phyloP scores from a whole-genome alignment of 2,888 invertebrate species.

The Lithophane ornitopus region DNA sequence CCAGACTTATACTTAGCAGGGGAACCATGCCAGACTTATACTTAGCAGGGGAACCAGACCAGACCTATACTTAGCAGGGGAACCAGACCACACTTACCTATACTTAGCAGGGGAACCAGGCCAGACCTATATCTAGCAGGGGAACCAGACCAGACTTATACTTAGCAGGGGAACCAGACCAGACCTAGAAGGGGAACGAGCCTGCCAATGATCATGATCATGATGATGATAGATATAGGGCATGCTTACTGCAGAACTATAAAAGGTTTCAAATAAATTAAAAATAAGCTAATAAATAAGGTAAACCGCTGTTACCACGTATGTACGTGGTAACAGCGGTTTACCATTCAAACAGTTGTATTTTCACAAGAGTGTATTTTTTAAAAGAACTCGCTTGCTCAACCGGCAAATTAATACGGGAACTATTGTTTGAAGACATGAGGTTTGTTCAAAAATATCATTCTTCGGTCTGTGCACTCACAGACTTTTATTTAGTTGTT shows the following conservation, averaged over 20 bases:
- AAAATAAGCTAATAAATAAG: background rate
- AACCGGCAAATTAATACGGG: conserved; percentile 33
- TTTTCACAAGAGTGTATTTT: conserved; percentile 24
- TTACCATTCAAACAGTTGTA: conserved; percentile 1
- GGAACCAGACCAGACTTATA: too few species aligned
- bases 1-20: too few species aligned
- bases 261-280: background rate
- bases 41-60: too few species aligned
- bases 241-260: background rate
- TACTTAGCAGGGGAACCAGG: too few species aligned
- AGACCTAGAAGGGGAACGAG: too few species aligned
- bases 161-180: too few species aligned
- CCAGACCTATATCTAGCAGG: too few species aligned
- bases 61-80: too few species aligned
- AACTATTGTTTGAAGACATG: conserved; percentile 31
- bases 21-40: too few species aligned
- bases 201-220: too few species aligned
- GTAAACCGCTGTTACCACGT: too few species aligned
- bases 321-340: background rate
- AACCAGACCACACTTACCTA: too few species aligned
- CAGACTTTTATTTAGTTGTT: background rate
- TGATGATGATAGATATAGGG: background rate
- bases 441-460: conserved; percentile 31
- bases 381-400: conserved; percentile 21
- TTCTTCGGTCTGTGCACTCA: background rate